These are phyloP conservation scores for Aleiodes leptofemur DNA, from an alignment of 2,888 invertebrate species.

Conservation along the genomic window DNA sequence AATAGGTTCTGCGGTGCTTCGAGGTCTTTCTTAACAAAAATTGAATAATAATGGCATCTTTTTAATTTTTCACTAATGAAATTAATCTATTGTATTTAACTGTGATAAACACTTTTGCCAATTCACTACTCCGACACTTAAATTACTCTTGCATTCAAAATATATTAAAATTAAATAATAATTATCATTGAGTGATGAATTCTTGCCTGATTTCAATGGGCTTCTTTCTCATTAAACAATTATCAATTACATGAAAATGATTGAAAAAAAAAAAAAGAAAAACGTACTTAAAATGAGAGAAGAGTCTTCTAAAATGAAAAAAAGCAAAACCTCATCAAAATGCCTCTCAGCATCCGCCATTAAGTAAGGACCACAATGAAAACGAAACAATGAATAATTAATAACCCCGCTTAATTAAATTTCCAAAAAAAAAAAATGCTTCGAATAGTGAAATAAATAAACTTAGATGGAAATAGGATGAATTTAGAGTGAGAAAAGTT, in stretches of 20 bases:
- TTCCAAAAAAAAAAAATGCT: constrained; percentile 5
- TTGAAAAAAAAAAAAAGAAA: no score
- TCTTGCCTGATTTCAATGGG: constrained; percentile 1
- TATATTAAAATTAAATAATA: constrained; percentile 12
- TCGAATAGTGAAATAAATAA: background rate
- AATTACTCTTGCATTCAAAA: constrained; percentile 18
- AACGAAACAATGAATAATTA: constrained; percentile 32
- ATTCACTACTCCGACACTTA: constrained; percentile 11
- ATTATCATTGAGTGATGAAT: background rate
- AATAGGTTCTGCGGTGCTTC: constrained; percentile 22
- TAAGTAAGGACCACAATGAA: constrained; percentile 29
- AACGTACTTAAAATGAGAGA: constrained; percentile 20
- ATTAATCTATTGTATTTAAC: constrained; percentile 31
- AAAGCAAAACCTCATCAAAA: constrained; percentile 12
- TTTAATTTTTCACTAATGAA: background rate
- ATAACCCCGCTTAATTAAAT: constrained; percentile 28
- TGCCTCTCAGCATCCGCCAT: constrained; percentile 33
- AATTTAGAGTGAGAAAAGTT: constrained; percentile 30
- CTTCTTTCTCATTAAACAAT: background rate
- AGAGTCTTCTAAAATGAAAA: constrained; percentile 7
- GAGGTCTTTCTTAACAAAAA: background rate
- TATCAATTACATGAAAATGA: background rate
- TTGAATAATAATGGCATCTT: background rate
- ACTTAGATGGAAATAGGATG: background rate
- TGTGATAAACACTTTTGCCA: constrained; percentile 32